phyloP scores from a whole-genome alignment of 2,797 vertebrate species.

The Sebastes itinus region DNA sequence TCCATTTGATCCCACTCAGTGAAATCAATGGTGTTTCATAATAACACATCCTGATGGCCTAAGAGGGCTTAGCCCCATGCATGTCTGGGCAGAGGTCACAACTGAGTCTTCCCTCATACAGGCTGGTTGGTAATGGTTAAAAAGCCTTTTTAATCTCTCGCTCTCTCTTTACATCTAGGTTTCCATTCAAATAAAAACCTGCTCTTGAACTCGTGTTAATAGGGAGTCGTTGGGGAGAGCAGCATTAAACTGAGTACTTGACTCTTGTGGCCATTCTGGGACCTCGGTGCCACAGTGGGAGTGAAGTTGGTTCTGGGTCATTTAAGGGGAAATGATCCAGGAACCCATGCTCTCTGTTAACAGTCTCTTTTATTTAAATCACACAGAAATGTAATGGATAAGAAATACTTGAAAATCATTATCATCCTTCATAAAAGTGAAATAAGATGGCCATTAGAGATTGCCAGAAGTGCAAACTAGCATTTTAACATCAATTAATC shows the following conservation, averaged over 20 bases:
- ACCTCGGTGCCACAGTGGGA: constrained; percentile 24
- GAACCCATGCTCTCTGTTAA: constrained; percentile 3
- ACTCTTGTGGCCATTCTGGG: constrained; percentile 24
- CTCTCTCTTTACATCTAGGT: background rate
- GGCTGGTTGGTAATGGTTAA: constrained; percentile 16
- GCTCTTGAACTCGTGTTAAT: constrained; percentile 21
- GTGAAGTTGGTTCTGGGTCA: constrained; percentile 49
- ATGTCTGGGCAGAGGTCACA: constrained; percentile 35
- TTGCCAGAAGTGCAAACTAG: constrained; percentile 16
- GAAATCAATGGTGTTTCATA: constrained; percentile 60
- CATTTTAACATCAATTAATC: constrained; percentile 43
- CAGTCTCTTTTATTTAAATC: constrained; percentile 40
- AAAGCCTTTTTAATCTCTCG: constrained; percentile 23
- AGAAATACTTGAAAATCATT: constrained; percentile 32
- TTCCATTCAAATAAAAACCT: constrained; percentile 7
- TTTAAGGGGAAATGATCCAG: constrained; percentile 52
- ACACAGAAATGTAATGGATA: constrained; percentile 28
- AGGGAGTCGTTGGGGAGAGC: constrained; percentile 37
- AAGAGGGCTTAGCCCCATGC: constrained; percentile 13
- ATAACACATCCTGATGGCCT: constrained; percentile 20
- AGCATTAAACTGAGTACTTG: constrained; percentile 28
- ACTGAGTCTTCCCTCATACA: background rate
- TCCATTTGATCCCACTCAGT: constrained; percentile 29
- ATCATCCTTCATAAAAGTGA: constrained; percentile 31
- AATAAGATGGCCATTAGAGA: constrained; percentile 39